phyloP scores from a whole-genome alignment of 2,888 invertebrate genomes.

The Melanchra persicariae region DNA sequence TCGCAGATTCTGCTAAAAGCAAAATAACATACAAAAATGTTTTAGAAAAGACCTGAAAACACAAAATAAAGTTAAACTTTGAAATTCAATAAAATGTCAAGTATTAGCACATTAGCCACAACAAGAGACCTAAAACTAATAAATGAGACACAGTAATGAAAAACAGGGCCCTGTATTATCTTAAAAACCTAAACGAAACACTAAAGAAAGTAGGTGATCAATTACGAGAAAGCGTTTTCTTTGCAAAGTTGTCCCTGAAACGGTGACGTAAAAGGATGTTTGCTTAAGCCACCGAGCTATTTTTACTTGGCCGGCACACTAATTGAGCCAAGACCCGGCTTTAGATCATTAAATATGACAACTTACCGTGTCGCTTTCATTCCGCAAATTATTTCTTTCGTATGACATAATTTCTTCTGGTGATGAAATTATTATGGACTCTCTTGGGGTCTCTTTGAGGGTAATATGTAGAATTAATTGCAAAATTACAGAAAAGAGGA shows the following conservation, averaged over 20 bases:
- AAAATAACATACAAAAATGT: neutral
- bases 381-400: slow-evolving; percentile 23
- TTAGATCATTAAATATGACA: slow-evolving; percentile 54
- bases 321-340: slow-evolving; percentile 65
- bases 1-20: slow-evolving; percentile 34
- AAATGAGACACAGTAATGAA: neutral
- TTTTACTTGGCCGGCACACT: slow-evolving; percentile 68
- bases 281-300: slow-evolving; percentile 70
- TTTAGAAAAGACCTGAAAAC: neutral
- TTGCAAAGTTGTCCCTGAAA: slow-evolving; percentile 56
- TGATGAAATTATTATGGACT: neutral
- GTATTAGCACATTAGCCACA: neutral
- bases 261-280: slow-evolving; percentile 80
- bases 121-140: neutral
- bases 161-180: neutral
- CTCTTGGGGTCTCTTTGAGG: neutral
- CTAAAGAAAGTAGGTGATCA: slow-evolving; percentile 53
- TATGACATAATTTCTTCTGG: slow-evolving; percentile 23
- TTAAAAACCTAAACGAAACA: slow-evolving; percentile 22
- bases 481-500: neutral
- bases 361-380: slow-evolving; percentile 37
- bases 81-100: neutral
- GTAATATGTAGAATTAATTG: slow-evolving; percentile 2
- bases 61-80: neutral
- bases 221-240: slow-evolving; percentile 46